Conservation (phyloP, 2,888 invertebrate species). For the Imbricaverruca yamaguchii region DNA sequence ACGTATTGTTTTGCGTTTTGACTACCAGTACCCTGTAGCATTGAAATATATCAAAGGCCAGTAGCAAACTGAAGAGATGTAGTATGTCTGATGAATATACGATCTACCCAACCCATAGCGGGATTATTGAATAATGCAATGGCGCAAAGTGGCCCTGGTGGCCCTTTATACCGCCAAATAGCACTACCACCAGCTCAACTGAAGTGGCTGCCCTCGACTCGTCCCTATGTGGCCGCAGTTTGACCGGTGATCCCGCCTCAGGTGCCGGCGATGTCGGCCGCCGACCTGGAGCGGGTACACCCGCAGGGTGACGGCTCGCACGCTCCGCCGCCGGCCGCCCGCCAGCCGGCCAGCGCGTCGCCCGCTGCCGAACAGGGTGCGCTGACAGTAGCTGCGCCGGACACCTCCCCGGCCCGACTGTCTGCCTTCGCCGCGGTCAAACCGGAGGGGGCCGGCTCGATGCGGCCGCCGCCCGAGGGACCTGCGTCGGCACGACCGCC, state of each 20-base stretch:
- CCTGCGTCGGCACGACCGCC: not conserved
- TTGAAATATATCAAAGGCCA: no score
- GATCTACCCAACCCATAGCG: no score
- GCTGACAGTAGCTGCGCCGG: not conserved
- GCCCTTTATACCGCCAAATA: not conserved
- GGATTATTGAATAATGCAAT: no score
- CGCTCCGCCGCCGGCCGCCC: conserved; percentile 1
- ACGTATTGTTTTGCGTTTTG: no score
- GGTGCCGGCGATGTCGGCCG: not conserved
- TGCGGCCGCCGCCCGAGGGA: not conserved
- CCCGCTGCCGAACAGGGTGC: not conserved
- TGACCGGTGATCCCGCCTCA: not conserved
- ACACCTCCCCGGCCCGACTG: not conserved
- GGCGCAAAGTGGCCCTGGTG: no score
- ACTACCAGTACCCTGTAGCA: no score
- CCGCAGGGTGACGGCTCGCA: conserved; percentile 5
- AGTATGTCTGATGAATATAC: no score
- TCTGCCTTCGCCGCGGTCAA: conserved; percentile 8
- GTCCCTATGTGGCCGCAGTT: no score
- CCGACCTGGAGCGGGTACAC: not conserved
- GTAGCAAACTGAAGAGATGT: no score
- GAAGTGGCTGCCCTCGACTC: no score
- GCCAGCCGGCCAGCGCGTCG: not conserved
- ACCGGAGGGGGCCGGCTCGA: not conserved
- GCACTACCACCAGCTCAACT: not conserved